Evolutionary conservation across 2,113 vertebrate genomes (phyloP).

Genomic region (Cheilinus undulatus): DNA sequence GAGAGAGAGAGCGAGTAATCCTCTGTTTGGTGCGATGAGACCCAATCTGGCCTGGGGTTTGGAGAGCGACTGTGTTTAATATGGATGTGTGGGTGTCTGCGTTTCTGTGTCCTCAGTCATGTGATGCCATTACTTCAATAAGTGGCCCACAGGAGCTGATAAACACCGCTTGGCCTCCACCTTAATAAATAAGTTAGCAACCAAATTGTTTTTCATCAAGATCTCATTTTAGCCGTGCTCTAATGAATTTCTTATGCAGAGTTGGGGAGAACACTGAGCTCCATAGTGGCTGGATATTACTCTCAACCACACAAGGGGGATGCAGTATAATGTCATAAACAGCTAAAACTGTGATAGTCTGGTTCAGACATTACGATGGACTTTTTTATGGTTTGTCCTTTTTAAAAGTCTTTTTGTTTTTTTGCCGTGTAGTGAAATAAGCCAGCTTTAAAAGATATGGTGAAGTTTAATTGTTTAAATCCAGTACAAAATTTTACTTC

Average conservation of each 20-base stretch:
- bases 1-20: not conserved
- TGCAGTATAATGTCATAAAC: not conserved
- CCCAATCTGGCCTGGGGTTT: slow-evolving; percentile 13
- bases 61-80: slow-evolving; percentile 10
- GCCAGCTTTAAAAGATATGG: no score
- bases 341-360: not conserved
- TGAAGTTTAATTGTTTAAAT: no score
- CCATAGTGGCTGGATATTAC: slow-evolving; percentile 23
- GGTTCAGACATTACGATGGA: not conserved
- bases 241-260: slow-evolving; percentile 61
- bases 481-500: no score
- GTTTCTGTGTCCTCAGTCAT: slow-evolving; percentile 27
- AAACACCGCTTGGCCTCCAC: slow-evolving; percentile 38
- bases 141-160: slow-evolving; percentile 63
- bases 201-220: slow-evolving; percentile 73
- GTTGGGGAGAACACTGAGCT: slow-evolving; percentile 32
- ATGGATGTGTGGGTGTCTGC: slow-evolving; percentile 22
- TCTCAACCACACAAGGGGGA: not conserved
- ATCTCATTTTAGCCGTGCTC: slow-evolving; percentile 47
- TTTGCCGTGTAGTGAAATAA: no score
- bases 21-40: slow-evolving; percentile 45
- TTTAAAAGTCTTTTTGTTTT: no score
- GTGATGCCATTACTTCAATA: slow-evolving; percentile 56
- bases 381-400: not conserved
- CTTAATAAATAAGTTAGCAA: slow-evolving; percentile 52